These are phyloP conservation scores for Muscicapa comitata DNA, from an alignment of 2,797 vertebrate species.

Conservation along the genomic window DNA sequence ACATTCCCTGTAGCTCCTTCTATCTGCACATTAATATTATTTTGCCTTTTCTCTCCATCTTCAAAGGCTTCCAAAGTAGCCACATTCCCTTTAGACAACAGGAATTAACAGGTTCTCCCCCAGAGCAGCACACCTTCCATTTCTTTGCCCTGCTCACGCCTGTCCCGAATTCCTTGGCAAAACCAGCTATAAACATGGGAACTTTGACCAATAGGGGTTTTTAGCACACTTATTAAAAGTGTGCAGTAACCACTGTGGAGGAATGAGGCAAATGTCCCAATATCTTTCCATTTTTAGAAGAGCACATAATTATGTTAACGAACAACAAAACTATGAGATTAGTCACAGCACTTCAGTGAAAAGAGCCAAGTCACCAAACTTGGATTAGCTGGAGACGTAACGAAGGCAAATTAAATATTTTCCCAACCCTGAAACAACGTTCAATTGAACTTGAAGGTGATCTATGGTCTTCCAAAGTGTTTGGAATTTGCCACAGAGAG, in stretches of 20 bases:
- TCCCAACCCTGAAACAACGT: background rate
- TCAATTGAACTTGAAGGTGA: background rate
- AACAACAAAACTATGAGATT: background rate
- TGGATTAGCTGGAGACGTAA: background rate
- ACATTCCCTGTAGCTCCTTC: background rate
- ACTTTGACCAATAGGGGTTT: background rate
- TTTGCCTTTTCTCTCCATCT: background rate
- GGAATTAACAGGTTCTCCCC: background rate
- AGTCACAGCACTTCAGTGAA: background rate
- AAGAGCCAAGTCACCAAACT: background rate
- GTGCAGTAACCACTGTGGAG: background rate
- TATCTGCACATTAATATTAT: background rate
- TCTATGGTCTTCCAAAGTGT: rapidly evolving
- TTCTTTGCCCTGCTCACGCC: background rate
- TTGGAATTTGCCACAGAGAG: background rate
- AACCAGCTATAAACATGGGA: background rate
- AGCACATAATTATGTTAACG: background rate
- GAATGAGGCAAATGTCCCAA: background rate
- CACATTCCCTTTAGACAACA: background rate
- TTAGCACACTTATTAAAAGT: background rate
- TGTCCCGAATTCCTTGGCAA: conserved; percentile 10
- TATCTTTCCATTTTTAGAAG: background rate
- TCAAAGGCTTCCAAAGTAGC: background rate
- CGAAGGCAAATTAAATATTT: background rate
- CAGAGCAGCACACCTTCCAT: background rate